A percentile compares a stretch with the other conserved stretches of the same genome.
phyloP scores from a whole-genome alignment of 1,140 invertebrate species.

The Pseudomyrmex flavicornis region DNA sequence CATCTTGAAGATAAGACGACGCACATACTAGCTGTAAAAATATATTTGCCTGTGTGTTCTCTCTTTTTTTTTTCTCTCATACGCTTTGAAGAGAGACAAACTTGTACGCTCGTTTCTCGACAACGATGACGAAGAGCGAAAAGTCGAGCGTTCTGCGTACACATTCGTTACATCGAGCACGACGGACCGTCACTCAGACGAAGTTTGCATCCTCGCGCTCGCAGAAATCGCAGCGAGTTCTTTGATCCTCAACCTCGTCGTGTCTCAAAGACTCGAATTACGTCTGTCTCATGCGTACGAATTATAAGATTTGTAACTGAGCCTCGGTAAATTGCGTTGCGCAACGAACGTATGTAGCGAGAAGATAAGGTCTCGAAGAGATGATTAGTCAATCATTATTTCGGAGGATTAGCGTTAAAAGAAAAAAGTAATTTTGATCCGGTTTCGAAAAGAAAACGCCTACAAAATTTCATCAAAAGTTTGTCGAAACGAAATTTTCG shows the following conservation, averaged over 20 bases:
- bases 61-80: slow-evolving; percentile 12
- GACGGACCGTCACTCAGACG: background rate
- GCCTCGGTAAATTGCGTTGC: background rate
- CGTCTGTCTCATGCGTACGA: slow-evolving; percentile 59
- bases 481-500: slow-evolving; percentile 1
- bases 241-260: slow-evolving; percentile 35
- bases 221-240: slow-evolving; percentile 54
- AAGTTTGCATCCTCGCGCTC: slow-evolving; percentile 56
- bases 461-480: background rate
- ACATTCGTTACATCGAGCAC: slow-evolving; percentile 50
- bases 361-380: no score
- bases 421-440: no score
- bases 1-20: slow-evolving; percentile 23
- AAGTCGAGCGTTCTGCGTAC: slow-evolving; percentile 27
- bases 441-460: no score
- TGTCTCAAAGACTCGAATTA: slow-evolving; percentile 60
- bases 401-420: no score
- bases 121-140: slow-evolving; percentile 9
- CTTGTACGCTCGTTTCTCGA: slow-evolving; percentile 20
- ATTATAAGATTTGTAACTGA: slow-evolving; percentile 63
- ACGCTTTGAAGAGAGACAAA: slow-evolving; percentile 40
- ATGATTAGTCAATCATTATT: no score
- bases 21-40: slow-evolving; percentile 15
- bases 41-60: background rate
- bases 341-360: background rate